Evolutionary conservation across 2,888 invertebrate genomes (phyloP).

Genomic region (Troilus luridus): DNA sequence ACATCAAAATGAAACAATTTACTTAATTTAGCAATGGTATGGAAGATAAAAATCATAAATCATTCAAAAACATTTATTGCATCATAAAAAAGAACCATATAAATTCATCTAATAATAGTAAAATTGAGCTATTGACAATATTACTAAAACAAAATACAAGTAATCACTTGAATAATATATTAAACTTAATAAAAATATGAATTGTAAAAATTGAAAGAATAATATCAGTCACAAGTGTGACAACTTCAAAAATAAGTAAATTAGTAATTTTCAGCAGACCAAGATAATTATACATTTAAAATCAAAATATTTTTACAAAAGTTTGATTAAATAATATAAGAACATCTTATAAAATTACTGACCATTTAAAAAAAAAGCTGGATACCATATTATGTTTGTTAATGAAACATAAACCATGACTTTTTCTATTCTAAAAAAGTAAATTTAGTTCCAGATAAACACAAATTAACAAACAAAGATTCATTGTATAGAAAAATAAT

Average conservation of each 20-base stretch:
- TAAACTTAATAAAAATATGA: slow-evolving; percentile 27
- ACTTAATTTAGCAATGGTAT: background rate
- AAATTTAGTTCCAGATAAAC: background rate
- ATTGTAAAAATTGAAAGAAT: background rate
- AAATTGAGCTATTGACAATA: slow-evolving; percentile 29
- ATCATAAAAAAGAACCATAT: slow-evolving; percentile 33
- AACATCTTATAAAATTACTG: background rate
- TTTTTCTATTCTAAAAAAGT: background rate
- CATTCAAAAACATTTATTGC: slow-evolving; percentile 20
- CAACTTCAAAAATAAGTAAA: background rate
- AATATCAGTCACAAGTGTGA: slow-evolving; percentile 13
- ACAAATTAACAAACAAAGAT: background rate
- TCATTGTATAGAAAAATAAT: background rate
- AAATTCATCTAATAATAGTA: slow-evolving; percentile 35
- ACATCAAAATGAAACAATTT: background rate
- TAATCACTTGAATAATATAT: slow-evolving; percentile 20
- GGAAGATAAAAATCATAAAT: background rate
- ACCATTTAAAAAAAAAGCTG: slow-evolving; percentile 6
- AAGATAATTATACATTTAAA: background rate
- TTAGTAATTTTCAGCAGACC: background rate
- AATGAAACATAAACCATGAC: background rate
- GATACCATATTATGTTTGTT: background rate
- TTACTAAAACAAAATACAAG: slow-evolving; percentile 37
- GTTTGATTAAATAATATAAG: background rate
- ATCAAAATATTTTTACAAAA: background rate